Base-by-base conservation (phyloP, 37 sponge, comb jelly and placozoan species). In the Chondrosia reniformis region DNA sequence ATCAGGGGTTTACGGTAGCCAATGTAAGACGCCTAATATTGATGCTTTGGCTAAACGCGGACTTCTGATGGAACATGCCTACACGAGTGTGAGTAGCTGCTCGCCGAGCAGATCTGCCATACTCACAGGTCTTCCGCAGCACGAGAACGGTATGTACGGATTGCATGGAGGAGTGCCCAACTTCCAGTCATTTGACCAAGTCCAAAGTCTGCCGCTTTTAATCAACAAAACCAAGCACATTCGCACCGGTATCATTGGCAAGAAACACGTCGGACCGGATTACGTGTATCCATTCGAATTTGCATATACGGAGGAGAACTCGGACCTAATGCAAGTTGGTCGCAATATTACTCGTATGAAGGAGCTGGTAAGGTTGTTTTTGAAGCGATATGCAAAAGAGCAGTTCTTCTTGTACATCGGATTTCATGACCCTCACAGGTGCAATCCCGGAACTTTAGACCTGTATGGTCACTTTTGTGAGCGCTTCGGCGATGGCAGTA, bases 131-230 rank as follows among this genome's bases (percentile, higher is more conserved):
- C 71, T 86, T 32, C 91, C 91, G 1, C 91, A 90, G 33, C 91
- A 90, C 64, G 76, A 90, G 72, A 90, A 90, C 66, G 91, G 91
- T 13, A 90, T 90, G 91, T 90, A 90, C 54, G 91, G 91, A 3
- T 77, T 90, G n/a, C 71, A 90, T 43, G 80, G 83, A 15, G 33
- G 37, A 15, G 64, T 77, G 45, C 86, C 82, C 32, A 83, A 90
- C 44, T 90, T 90, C 52, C 52, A 83, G 4, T 83, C 91, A 1
- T 90, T 90, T 37, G 84, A 83, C 55, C 46, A 55, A 19, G 80
- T 90, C 2, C 81, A 83, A 77, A 90, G 91, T 62, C 55, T 90
- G 19, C 84, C 91, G n/a, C 58, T 61, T 22, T 15, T 90, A 12
- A 76, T 90, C 38, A 86, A 90, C 54, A 79, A 83, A 36, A 85